Evolutionary conservation across 2,113 vertebrate species (phyloP).

Genomic region (Dinomys branickii): DNA sequence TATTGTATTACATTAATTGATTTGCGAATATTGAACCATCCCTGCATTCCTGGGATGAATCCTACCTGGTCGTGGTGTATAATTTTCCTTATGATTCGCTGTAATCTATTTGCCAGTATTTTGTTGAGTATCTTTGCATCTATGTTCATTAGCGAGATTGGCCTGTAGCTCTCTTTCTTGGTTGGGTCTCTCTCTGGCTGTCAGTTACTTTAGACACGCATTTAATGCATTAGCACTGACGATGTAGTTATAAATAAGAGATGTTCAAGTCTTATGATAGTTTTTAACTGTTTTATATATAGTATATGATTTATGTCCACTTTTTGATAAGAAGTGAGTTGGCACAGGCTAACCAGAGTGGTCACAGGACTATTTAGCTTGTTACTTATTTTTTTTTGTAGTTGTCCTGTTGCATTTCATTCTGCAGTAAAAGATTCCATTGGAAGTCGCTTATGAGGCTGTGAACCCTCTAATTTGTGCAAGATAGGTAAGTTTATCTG

Average conservation of each 20-base stretch:
- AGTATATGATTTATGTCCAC: not conserved
- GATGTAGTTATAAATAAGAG: not conserved
- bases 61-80: no score
- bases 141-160: no score
- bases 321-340: not conserved
- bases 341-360: not conserved
- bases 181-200: no score
- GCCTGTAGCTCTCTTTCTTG: no score
- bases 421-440: not conserved
- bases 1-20: no score
- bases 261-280: not conserved
- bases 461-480: not conserved
- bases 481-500: not conserved
- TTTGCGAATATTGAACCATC: no score
- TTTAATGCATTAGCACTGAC: not conserved
- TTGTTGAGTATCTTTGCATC: no score
- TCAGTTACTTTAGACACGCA: no score
- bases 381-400: not conserved
- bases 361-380: no score
- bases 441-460: not conserved
- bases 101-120: no score
- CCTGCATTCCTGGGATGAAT: no score
- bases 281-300: not conserved
- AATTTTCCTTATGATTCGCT: no score
- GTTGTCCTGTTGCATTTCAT: not conserved